Conservation (phyloP, 2,888 invertebrate species). For the Drosophila dives region DNA sequence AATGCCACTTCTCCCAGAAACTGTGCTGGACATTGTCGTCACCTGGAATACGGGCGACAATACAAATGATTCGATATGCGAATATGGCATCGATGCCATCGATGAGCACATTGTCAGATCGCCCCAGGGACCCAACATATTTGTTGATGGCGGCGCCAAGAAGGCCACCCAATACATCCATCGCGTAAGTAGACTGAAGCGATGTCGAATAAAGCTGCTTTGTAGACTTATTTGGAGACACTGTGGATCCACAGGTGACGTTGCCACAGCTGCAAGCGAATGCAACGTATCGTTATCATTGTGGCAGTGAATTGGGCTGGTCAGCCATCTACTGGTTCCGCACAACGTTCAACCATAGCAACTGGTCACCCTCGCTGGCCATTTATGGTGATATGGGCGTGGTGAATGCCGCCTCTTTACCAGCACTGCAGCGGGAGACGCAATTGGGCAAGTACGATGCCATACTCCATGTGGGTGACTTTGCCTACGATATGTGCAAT, state of each 20-base stretch:
- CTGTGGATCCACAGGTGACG: constrained; percentile 75
- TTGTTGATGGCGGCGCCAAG: constrained; percentile 90
- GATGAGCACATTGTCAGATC: constrained; percentile 83
- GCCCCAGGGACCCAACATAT: constrained; percentile 87
- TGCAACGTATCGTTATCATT: constrained; percentile 91
- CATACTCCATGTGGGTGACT: constrained; percentile 96
- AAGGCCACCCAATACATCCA: constrained; percentile 91
- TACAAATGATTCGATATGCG: constrained; percentile 89
- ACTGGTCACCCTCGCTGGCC: constrained; percentile 93
- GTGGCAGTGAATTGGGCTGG: constrained; percentile 93
- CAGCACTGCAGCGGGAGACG: constrained; percentile 93
- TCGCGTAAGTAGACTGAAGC: constrained; percentile 86
- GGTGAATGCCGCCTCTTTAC: constrained; percentile 93
- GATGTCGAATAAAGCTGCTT: not conserved
- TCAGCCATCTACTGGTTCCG: constrained; percentile 91
- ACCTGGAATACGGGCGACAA: constrained; percentile 93
- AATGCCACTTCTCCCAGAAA: constrained; percentile 85
- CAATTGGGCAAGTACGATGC: constrained; percentile 93
- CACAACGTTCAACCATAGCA: constrained; percentile 88
- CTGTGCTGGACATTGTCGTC: constrained; percentile 89
- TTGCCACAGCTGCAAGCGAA: constrained; percentile 87
- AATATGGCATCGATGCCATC: constrained; percentile 89
- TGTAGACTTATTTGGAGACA: not conserved
- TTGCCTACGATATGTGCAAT: constrained; percentile 96
- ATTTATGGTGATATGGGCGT: constrained; percentile 98